phyloP scores from a whole-genome alignment of 2,888 invertebrate genomes.

The Teleiodes luculella region DNA sequence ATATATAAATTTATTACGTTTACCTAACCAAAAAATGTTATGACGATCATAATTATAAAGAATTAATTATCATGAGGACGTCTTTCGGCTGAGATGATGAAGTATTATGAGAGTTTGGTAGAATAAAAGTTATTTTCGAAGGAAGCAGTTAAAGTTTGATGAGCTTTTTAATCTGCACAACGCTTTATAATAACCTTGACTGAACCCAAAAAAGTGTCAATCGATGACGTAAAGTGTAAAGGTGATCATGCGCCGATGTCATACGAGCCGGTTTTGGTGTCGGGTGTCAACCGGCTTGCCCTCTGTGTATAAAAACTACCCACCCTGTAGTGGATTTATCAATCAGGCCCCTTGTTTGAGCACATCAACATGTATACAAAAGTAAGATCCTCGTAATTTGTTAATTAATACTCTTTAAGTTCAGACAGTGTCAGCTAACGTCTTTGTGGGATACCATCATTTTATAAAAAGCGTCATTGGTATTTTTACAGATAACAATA shows the following conservation, averaged over 20 bases:
- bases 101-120: no score
- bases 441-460: no score
- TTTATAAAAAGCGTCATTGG: no score
- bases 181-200: conserved; percentile 63
- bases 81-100: no score
- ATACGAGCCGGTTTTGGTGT: conserved; percentile 62
- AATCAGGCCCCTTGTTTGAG: conserved; percentile 56
- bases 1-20: no score
- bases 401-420: not conserved
- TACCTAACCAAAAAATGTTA: no score
- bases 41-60: no score
- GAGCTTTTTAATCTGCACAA: conserved; percentile 30
- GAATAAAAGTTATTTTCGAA: no score
- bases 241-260: conserved; percentile 64
- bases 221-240: conserved; percentile 65
- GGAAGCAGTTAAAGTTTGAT: not conserved
- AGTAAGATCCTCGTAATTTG: conserved; percentile 63
- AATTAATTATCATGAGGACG: no score
- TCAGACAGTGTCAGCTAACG: not conserved
- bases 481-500: not conserved
- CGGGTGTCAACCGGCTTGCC: conserved; percentile 49
- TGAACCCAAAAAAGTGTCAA: conserved; percentile 51
- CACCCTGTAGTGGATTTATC: conserved; percentile 52
- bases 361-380: conserved; percentile 67
- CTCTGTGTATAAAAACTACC: conserved; percentile 70